Evolutionary conservation across 2,797 vertebrate species (phyloP), one percentile per base, ranked within the genome.

Genomic region (Crenuchus spilurus): DNA sequence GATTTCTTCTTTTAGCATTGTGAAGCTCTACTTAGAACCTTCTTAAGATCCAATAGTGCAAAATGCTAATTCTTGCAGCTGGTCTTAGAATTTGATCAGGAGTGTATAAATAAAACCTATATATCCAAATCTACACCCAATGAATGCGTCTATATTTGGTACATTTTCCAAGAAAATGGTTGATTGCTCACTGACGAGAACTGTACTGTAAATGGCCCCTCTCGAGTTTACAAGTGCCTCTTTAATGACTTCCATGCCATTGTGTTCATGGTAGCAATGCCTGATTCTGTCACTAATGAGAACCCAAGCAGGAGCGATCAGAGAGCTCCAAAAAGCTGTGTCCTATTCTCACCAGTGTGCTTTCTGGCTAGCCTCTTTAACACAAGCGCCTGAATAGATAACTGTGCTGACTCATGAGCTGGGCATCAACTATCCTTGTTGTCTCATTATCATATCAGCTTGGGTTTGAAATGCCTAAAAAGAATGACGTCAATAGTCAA

Each of bases 371-470:
- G 37, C 42, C 42, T 28, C 11, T 65, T 70, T 41, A 69, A 44
- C 30, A 13, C 35, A 41, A 20, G 51, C 20, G 65, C 44, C 35
- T 67, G 82, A 84, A 82, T 81, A 79, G 79, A 83, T 86, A 87
- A 88, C 80, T 83, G 74, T 84, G 88, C 88, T 91, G 88, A 92
- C 83, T 91, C 89, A 91, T 80, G 82, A 88, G 67, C 81, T 85
- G 69, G 70, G 80, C 39, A 55, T 70, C 69, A 87, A 86, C 78
- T 78, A 80, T 80, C 78, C 84, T 85, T 74, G 80, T 87, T 86
- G 83, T 85, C 85, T 83, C 88, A 91, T 90, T 90, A 86, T 80
- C 41, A 16, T 10, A 28, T 87, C 81, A 89, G 88, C 90, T 88
- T 87, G 86, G 84, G 80, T 86, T 72, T 74, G 46, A 73, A 65